phyloP scores from a whole-genome alignment of 2,797 vertebrate species.

The Knipowitschia caucasica region DNA sequence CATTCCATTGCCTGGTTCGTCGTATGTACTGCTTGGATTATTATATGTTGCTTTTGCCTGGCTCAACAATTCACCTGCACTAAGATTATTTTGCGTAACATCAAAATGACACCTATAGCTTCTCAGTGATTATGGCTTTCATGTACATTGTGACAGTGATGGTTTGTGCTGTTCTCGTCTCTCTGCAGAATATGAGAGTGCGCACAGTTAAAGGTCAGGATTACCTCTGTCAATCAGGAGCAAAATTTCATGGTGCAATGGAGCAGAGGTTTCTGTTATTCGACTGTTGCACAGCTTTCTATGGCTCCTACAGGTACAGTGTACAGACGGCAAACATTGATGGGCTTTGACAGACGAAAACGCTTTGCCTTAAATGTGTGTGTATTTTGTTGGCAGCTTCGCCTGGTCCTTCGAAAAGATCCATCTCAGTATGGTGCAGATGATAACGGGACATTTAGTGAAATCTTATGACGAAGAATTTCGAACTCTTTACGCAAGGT shows the following conservation, averaged over 20 bases:
- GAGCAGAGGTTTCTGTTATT: constrained; percentile 91
- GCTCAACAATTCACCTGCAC: neutral
- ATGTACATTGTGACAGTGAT: constrained; percentile 11
- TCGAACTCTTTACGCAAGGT: constrained; percentile 89
- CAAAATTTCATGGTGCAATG: constrained; percentile 92
- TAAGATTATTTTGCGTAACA: neutral
- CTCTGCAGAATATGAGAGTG: constrained; percentile 88
- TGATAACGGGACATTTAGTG: constrained; percentile 92
- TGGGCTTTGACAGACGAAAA: neutral
- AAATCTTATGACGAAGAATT: constrained; percentile 96
- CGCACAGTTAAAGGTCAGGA: constrained; percentile 92
- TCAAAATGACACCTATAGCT: constrained; percentile 2
- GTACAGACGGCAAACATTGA: constrained; percentile 1
- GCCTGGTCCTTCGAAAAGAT: constrained; percentile 98
- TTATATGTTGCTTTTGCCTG: constrained; percentile 23
- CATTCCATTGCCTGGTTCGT: constrained; percentile 21
- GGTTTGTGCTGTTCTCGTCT: constrained; percentile 19
- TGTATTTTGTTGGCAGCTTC: constrained; percentile 78
- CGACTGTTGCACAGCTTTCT: constrained; percentile 91
- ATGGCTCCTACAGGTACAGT: constrained; percentile 98
- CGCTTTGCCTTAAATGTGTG: constrained; percentile 3
- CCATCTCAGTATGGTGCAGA: constrained; percentile 94
- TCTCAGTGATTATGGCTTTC: constrained; percentile 2
- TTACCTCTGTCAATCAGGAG: constrained; percentile 91
- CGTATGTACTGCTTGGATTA: constrained; percentile 38